These are phyloP conservation scores for Tiliqua scincoides DNA, from an alignment of 2,113 vertebrate species.

Conservation along the genomic window DNA sequence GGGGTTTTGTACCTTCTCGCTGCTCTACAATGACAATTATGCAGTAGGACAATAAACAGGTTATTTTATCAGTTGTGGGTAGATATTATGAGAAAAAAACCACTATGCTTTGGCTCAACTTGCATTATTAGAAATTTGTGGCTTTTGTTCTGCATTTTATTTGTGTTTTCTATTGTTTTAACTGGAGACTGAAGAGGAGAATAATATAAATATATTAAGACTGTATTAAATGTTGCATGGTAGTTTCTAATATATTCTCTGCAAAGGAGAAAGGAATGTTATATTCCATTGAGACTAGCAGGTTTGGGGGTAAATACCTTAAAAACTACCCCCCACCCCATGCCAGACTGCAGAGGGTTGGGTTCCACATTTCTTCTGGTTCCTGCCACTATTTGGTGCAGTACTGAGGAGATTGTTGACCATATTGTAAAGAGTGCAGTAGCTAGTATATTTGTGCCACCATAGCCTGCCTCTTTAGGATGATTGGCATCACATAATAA, in stretches of 20 bases:
- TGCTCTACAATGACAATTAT: constrained; percentile 64
- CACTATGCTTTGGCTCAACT: constrained; percentile 48
- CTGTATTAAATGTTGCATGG: constrained; percentile 47
- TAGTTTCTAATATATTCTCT: constrained; percentile 60
- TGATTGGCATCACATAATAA: constrained; percentile 45
- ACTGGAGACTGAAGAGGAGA: constrained; percentile 59
- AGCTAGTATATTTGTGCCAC: constrained; percentile 28
- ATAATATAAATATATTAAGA: constrained; percentile 40
- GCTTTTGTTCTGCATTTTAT: constrained; percentile 74
- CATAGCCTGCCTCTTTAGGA: constrained; percentile 30
- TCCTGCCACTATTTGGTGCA: constrained; percentile 34
- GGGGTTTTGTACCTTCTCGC: constrained; percentile 42
- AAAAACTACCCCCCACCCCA: neutral
- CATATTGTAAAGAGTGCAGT: constrained; percentile 22
- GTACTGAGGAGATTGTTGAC: constrained; percentile 36
- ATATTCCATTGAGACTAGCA: constrained; percentile 32
- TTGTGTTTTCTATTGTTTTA: constrained; percentile 74
- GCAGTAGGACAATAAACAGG: constrained; percentile 46
- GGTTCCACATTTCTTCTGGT: neutral
- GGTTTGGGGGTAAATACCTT: constrained; percentile 43
- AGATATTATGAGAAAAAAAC: constrained; percentile 37
- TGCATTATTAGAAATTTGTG: constrained; percentile 65
- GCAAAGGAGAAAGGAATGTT: constrained; percentile 39
- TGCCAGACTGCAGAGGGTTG: constrained; percentile 43
- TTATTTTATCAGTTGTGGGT: constrained; percentile 60